Percentiles rank a stretch among this genome's conserved stretches.
phyloP scores from a whole-genome alignment of 2,113 vertebrate species.

The Chaetodon auriga region DNA sequence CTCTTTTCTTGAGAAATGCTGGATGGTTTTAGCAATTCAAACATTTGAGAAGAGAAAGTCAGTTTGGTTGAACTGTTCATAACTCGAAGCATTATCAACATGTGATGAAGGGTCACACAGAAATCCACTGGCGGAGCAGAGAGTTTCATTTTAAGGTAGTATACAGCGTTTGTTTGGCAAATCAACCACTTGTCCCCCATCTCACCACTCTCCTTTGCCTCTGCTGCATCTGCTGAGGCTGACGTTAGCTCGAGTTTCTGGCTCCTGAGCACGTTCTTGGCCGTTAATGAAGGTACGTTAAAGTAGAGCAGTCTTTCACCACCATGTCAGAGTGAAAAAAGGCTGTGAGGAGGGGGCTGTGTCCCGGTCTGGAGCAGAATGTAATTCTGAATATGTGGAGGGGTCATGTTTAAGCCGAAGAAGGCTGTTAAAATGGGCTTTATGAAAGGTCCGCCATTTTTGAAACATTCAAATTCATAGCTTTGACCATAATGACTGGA shows the following conservation, averaged over 20 bases:
- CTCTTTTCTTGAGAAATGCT: background rate
- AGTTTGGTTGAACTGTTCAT: background rate
- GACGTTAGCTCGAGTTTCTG: background rate
- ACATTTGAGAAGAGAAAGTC: background rate
- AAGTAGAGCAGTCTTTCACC: background rate
- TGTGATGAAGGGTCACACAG: background rate
- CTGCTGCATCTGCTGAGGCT: background rate
- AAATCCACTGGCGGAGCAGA: background rate
- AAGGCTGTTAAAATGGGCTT: background rate
- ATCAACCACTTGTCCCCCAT: background rate
- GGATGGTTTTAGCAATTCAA: background rate
- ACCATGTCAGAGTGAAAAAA: conserved; percentile 9
- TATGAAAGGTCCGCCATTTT: conserved; percentile 6
- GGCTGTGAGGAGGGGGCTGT: background rate
- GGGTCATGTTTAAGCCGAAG: background rate
- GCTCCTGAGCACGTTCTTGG: background rate
- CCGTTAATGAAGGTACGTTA: background rate
- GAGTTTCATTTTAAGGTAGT: background rate
- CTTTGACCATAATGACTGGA: conserved; percentile 31
- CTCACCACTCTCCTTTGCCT: background rate
- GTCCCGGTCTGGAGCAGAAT: background rate
- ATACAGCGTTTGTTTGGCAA: no score
- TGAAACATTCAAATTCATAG: conserved; percentile 11
- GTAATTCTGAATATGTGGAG: conserved; percentile 2
- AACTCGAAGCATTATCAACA: background rate